A percentile compares a stretch with the other conserved stretches of the same genome.
Conservation (phyloP, 2,113 vertebrate species). For the Odontesthes bonariensis region DNA sequence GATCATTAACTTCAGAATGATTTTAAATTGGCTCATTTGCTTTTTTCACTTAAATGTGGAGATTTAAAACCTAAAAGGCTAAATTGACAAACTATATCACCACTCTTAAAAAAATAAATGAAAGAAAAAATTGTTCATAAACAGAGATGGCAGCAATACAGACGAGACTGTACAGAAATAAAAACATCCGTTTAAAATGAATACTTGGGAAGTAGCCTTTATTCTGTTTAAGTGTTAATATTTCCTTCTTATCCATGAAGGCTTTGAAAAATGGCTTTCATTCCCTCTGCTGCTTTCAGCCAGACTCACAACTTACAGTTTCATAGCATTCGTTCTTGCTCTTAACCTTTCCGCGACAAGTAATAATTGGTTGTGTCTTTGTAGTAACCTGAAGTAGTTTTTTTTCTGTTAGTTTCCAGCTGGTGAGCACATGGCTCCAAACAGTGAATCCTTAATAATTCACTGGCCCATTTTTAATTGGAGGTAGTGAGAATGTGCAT, state of each 20-base stretch:
- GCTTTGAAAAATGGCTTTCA: background rate
- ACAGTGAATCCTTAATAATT: slow-evolving; percentile 64
- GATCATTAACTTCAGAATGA: background rate
- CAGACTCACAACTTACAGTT: background rate
- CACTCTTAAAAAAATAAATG: too few relatives aligned
- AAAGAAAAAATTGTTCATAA: too few relatives aligned
- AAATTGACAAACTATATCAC: background rate
- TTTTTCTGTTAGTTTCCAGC: slow-evolving; percentile 27
- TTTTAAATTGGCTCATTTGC: background rate
- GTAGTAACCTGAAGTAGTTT: slow-evolving; percentile 52
- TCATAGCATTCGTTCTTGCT: background rate
- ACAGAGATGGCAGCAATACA: background rate
- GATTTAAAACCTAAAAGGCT: background rate
- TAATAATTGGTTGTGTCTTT: slow-evolving; percentile 35
- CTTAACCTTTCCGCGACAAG: background rate
- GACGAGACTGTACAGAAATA: background rate
- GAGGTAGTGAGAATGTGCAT: slow-evolving; percentile 28
- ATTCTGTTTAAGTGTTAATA: background rate
- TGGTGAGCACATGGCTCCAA: slow-evolving; percentile 41
- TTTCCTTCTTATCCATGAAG: background rate
- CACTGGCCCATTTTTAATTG: slow-evolving; percentile 63
- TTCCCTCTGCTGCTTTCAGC: background rate
- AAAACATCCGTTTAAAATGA: background rate
- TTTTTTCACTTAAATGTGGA: background rate
- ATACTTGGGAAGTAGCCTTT: background rate